Evolutionary conservation across 1,140 invertebrate species (phyloP).

Genomic region (Aphelenchoides fujianensis): DNA sequence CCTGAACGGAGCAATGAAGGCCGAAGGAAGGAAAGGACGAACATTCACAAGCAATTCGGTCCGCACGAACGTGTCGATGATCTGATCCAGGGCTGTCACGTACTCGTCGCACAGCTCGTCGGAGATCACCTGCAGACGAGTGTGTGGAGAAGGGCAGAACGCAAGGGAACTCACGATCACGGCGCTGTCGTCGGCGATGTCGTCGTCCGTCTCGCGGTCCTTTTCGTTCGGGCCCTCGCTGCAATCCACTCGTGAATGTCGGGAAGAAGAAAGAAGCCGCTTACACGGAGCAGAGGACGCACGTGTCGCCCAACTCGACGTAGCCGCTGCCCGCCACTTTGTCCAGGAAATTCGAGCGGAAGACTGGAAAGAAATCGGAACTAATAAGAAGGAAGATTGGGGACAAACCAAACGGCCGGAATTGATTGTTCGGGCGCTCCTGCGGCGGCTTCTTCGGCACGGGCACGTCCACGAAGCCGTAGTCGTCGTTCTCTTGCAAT

Average conservation of each 20-base stretch:
- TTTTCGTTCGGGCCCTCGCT: slow-evolving; percentile 45
- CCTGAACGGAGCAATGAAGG: slow-evolving; percentile 23
- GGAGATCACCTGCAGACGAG: background rate
- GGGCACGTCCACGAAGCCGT: background rate
- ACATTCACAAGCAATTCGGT: slow-evolving; percentile 18
- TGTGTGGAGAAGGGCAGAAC: background rate
- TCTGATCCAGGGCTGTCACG: slow-evolving; percentile 16
- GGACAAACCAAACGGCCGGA: slow-evolving; percentile 23
- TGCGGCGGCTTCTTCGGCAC: slow-evolving; percentile 1
- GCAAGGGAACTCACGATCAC: slow-evolving; percentile 27
- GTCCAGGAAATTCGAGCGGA: slow-evolving; percentile 33
- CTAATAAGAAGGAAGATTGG: no score
- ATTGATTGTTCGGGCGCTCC: slow-evolving; percentile 18
- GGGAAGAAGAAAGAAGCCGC: slow-evolving; percentile 5
- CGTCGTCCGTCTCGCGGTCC: slow-evolving; percentile 26
- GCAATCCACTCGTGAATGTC: slow-evolving; percentile 24
- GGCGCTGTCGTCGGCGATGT: slow-evolving; percentile 12
- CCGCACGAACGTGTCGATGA: slow-evolving; percentile 10
- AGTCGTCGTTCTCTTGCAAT: slow-evolving; percentile 10
- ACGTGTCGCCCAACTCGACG: slow-evolving; percentile 48
- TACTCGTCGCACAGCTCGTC: slow-evolving; percentile 16
- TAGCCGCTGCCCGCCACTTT: slow-evolving; percentile 36
- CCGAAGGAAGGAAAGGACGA: background rate
- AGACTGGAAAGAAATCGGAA: slow-evolving; percentile 38
- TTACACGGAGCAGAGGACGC: slow-evolving; percentile 43